Conservation (phyloP, 2,888 invertebrate species). For the Shargacucullia verbasci region DNA sequence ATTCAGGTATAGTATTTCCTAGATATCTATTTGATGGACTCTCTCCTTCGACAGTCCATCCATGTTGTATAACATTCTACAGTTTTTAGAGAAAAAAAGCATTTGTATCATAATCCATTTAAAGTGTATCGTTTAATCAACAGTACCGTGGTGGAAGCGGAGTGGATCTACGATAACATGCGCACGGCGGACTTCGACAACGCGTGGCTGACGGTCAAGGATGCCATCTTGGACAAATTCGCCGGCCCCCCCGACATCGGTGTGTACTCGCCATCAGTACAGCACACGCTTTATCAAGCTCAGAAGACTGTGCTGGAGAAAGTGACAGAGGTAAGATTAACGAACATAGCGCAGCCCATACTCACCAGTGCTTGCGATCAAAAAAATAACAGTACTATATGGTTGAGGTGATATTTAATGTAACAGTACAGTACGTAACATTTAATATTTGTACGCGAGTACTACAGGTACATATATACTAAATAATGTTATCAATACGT, state of each 20-base stretch:
- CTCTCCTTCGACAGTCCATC: no score
- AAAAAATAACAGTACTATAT: no score
- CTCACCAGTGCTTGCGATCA: no score
- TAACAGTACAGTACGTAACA: no score
- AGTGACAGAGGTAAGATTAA: slow-evolving; percentile 90
- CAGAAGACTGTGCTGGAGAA: slow-evolving; percentile 91
- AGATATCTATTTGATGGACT: no score
- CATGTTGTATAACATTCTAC: no score
- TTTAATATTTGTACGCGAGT: slow-evolving; percentile 29
- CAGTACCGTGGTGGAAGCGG: slow-evolving; percentile 93
- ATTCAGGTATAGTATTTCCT: slow-evolving; percentile 80
- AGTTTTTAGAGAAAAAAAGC: no score
- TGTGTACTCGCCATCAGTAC: slow-evolving; percentile 93
- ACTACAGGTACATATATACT: slow-evolving; percentile 1
- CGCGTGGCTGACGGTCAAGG: slow-evolving; percentile 92
- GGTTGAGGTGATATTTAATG: no score
- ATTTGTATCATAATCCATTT: no score
- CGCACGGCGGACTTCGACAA: slow-evolving; percentile 91
- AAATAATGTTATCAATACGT: slow-evolving; percentile 27
- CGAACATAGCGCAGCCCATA: no score
- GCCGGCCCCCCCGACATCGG: slow-evolving; percentile 93
- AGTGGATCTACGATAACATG: slow-evolving; percentile 92
- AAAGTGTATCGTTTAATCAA: slow-evolving; percentile 16
- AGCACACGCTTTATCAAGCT: slow-evolving; percentile 93
- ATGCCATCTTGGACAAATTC: slow-evolving; percentile 92